Percentiles rank a stretch among this genome's conserved stretches.
Evolutionary conservation across 2,888 invertebrate genomes (phyloP).

Genomic region (Diaperis boleti): DNA sequence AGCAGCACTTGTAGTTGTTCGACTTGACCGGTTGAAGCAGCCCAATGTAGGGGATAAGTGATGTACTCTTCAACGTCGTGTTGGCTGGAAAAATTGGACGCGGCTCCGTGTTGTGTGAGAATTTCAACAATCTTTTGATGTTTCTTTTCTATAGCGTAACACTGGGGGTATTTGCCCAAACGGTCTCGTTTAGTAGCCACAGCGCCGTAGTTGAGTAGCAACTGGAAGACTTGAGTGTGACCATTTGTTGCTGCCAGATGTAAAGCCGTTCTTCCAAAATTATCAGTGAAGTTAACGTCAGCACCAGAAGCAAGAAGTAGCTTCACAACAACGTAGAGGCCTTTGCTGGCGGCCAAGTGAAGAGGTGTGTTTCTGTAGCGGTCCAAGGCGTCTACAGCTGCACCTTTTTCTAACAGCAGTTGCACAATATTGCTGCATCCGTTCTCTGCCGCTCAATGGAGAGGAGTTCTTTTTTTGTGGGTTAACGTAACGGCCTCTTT

Average conservation of each 20-base stretch:
- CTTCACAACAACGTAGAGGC: background rate
- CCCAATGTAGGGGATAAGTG: conserved; percentile 13
- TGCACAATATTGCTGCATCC: background rate
- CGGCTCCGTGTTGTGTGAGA: background rate
- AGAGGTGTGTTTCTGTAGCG: conserved; percentile 24
- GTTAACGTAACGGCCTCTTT: background rate
- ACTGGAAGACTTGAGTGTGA: background rate
- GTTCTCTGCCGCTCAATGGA: conserved; percentile 12
- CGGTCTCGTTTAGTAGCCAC: background rate
- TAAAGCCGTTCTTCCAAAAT: conserved; percentile 14
- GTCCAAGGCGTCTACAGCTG: conserved; percentile 7
- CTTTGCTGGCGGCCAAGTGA: conserved; percentile 15
- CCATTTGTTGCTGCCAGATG: conserved; percentile 13
- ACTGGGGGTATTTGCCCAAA: conserved; percentile 3
- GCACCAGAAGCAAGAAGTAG: background rate
- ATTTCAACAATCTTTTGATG: background rate
- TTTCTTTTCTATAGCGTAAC: background rate
- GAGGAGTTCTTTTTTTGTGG: conserved; percentile 1
- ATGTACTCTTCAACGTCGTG: background rate
- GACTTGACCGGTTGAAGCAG: conserved; percentile 6
- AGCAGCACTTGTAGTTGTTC: background rate
- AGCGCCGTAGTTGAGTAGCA: conserved; percentile 1
- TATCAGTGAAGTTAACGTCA: conserved; percentile 18
- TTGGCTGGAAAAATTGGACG: background rate
- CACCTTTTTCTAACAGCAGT: background rate